Base-by-base conservation (phyloP, 2,113 vertebrate species). In the Thryonomys swinderianus region DNA sequence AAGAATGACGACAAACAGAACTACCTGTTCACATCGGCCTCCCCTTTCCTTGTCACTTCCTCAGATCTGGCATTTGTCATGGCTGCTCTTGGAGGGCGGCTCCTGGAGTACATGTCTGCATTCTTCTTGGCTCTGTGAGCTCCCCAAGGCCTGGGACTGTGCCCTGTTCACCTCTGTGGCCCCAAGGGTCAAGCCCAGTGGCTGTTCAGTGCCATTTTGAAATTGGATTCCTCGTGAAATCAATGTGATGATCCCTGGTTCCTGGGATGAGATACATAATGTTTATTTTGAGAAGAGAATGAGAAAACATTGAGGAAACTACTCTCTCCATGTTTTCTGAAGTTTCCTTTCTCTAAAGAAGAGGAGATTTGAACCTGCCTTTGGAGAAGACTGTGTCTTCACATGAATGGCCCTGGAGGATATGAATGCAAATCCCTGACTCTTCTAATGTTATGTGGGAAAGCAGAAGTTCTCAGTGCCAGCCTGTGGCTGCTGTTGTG, bases 401-500 rank as follows among this genome's bases (percentile, higher is more conserved):
- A 51, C 51, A 18, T 14, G 21, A 37, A 34, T 0, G 12, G 27
- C 34, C 48, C 51, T 17, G 4, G 13, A 23, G n/a, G 23, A 6
- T 9, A 0, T 9, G 74, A 61, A 23, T 8, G 32, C 25, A 59
- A 76, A 73, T 1, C 57, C 1, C 17, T 64, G 23, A 25, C 23
- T 48, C 27, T 55, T 18, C 3, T 23, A 20, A 6, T 6, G 12
- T 17, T 23, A 32, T 66, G 17, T 10, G 48, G 27, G 30, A 85
- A 59, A 27, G 4, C 10, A 59, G 34, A 69, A 17, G 13, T 71
- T 9, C 30, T 3, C n/a, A n/a, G n/a, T n/a, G n/a, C 27, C 32
- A 10, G 1, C 16, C 32, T 1, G 20, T 53, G n/a, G 10, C 32
- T 21, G 34, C 45, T 42, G 0, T 16, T 10, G 8, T 20, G 7